Evolutionary conservation across 2,888 invertebrate species (phyloP), one percentile per base, ranked within the genome.

Genomic region (Athalia rosae): DNA sequence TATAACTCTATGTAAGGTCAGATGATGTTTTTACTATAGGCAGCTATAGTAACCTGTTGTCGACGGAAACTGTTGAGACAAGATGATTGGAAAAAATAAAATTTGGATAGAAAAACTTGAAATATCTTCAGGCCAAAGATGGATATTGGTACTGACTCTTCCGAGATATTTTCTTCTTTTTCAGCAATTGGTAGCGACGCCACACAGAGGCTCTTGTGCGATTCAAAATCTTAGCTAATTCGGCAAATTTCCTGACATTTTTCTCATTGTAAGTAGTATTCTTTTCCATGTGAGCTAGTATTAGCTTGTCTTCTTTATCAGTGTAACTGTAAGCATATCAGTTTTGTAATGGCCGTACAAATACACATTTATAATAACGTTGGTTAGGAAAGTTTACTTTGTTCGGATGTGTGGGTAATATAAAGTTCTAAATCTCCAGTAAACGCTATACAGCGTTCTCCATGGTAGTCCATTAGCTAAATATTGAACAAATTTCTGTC

Each of bases 161-260:
- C 13, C 13, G 0, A 9, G 50, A 47, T n/a, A 74, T 48, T 48
- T 45, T 74, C 0, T 81, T 84, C 53, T 82, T 81, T 13, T 81
- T 80, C 77, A 89, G 78, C 15, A 85, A 63, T 74, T 77, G 69
- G 71, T 87, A 87, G 76, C 89, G 84, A 9, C 89, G 85, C 87
- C 87, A 89, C 48, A 89, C 85, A 0, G 89, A 88, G 11, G 84
- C 82, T 78, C 88, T 83, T 0, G 86, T 87, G 82, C 89, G 83
- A n/a, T 84, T 85, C 56, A 89, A 82, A 59, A 84, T 80, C 78
- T 82, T 82, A 0, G 87, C 87, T 64, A 89, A 79, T 58, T 86
- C 85, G 2, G 84, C 63, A 78, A 84, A 87, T 74, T 84, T 85
- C 0, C 82, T 76, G 5, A 61, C 48, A 62, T 74, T 74, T 58